phyloP scores from a whole-genome alignment of 1,140 invertebrate species.

The Pseudomyrmex sp. region DNA sequence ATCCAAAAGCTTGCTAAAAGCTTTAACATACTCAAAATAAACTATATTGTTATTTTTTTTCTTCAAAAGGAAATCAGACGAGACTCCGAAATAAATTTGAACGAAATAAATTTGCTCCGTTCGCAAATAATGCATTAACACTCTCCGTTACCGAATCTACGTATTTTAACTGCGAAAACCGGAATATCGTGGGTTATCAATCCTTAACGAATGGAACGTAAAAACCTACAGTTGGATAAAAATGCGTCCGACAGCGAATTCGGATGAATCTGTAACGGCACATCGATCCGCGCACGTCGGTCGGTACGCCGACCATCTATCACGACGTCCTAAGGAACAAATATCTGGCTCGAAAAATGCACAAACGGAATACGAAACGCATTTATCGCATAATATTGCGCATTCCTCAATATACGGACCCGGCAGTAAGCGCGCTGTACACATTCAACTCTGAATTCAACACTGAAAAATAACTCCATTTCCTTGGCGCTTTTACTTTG shows the following conservation, averaged over 20 bases:
- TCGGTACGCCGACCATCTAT: not conserved
- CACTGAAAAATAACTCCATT: conserved; percentile 53
- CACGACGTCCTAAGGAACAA: conserved; percentile 21
- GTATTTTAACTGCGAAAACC: not conserved
- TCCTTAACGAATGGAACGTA: conserved; percentile 38
- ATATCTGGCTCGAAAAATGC: conserved; percentile 1
- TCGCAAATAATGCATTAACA: not conserved
- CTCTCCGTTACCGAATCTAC: not conserved
- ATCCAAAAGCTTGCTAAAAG: not conserved
- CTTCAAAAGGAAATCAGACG: not conserved
- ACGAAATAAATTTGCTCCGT: conserved; percentile 15
- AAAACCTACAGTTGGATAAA: not conserved
- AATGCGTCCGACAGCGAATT: conserved; percentile 18
- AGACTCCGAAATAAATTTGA: no score
- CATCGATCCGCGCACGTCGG: conserved; percentile 10
- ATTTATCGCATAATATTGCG: conserved; percentile 41
- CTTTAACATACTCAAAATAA: not conserved
- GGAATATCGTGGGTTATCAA: not conserved
- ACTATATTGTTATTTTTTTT: not conserved
- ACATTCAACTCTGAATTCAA: conserved; percentile 37
- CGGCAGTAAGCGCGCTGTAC: conserved; percentile 34
- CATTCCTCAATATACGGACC: conserved; percentile 40
- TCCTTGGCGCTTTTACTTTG: conserved; percentile 22
- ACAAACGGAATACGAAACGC: conserved; percentile 20
- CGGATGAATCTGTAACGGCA: conserved; percentile 21